Evolutionary conservation across 2,888 invertebrate genomes (phyloP).

Genomic region (Mythimna albipuncta): DNA sequence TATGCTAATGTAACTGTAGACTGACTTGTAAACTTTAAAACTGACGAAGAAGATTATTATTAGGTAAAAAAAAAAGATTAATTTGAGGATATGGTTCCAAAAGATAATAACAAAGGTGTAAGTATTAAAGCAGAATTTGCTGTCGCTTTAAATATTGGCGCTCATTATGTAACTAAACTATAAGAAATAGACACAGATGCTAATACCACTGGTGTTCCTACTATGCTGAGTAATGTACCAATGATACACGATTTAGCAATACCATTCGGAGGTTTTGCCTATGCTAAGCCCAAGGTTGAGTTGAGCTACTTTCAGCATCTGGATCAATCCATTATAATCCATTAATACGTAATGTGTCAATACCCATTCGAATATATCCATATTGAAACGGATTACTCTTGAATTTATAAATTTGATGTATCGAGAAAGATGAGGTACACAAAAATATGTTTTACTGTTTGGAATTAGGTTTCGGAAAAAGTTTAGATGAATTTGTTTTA

Average conservation of each 20-base stretch:
- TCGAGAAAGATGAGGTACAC: neutral
- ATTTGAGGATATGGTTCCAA: neutral
- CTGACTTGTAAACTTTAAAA: neutral
- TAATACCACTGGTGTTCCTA: neutral
- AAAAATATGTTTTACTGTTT: conserved; percentile 13
- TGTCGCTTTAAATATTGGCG: no score
- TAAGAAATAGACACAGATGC: no score
- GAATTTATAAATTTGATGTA: conserved; percentile 34
- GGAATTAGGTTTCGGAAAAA: neutral
- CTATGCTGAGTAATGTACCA: neutral
- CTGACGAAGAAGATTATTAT: neutral
- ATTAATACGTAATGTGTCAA: conserved; percentile 49
- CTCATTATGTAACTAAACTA: neutral
- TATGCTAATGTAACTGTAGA: neutral
- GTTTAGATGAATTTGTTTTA: neutral
- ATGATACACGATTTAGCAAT: neutral
- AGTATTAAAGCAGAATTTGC: neutral
- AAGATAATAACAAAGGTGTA: neutral
- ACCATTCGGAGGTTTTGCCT: neutral
- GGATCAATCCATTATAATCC: conserved; percentile 52
- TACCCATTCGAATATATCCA: conserved; percentile 31
- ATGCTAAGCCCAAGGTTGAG: conserved; percentile 4
- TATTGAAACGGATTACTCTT: conserved; percentile 34
- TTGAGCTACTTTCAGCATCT: conserved; percentile 13
- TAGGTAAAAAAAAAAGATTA: neutral